phyloP scores from a whole-genome alignment of 1,140 invertebrate species.

The Drosophila tani region DNA sequence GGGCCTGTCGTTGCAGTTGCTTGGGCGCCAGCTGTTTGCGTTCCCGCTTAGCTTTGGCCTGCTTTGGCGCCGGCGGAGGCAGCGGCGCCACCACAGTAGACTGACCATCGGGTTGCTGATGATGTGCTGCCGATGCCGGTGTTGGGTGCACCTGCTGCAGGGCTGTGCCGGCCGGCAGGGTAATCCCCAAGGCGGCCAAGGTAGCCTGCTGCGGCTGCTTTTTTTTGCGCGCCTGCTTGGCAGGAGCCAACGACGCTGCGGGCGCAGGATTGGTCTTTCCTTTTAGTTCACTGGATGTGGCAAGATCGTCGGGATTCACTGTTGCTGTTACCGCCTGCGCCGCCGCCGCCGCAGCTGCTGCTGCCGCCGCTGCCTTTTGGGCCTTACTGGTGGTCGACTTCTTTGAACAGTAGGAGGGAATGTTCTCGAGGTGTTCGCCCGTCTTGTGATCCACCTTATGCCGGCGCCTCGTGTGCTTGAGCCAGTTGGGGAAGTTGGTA shows the following conservation, averaged over 20 bases:
- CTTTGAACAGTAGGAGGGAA: conserved; percentile 84
- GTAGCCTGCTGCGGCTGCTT: conserved; percentile 72
- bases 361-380: conserved; percentile 65
- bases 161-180: conserved; percentile 66
- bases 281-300: conserved; percentile 24
- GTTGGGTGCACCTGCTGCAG: conserved; percentile 62
- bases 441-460: conserved; percentile 87
- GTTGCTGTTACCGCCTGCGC: conserved; percentile 36
- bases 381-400: conserved; percentile 76
- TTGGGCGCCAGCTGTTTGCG: conserved; percentile 75
- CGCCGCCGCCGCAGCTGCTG: conserved; percentile 55
- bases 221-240: conserved; percentile 69
- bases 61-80: conserved; percentile 52
- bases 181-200: conserved; percentile 68
- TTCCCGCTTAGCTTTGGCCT: conserved; percentile 72
- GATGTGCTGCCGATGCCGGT: conserved; percentile 7
- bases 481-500: conserved; percentile 87
- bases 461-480: conserved; percentile 86
- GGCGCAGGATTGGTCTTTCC: conserved; percentile 11
- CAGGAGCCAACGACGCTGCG: conserved; percentile 28
- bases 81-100: conserved; percentile 23
- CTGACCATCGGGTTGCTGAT: conserved; percentile 26
- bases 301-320: conserved; percentile 19
- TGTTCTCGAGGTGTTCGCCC: conserved; percentile 84
- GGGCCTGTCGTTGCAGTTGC: conserved; percentile 66